These are phyloP conservation scores for Stratiomys singularior DNA, from an alignment of 2,888 invertebrate genomes.

Conservation along the genomic window DNA sequence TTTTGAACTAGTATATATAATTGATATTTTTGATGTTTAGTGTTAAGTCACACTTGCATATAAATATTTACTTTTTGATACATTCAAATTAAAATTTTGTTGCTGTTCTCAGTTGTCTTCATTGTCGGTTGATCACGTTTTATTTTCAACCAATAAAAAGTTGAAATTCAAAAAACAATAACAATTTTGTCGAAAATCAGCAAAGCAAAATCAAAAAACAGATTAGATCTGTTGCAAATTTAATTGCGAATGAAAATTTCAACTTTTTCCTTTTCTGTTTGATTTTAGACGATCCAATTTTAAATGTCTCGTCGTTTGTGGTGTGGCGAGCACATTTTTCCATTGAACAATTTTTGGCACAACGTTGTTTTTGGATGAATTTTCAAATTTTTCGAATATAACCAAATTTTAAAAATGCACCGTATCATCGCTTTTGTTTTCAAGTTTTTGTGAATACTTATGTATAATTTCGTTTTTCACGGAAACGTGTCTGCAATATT, in stretches of 20 bases:
- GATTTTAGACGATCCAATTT: background rate
- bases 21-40: slow-evolving; percentile 52
- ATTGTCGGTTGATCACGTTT: background rate
- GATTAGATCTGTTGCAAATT: background rate
- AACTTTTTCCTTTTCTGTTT: background rate
- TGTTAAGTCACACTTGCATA: slow-evolving; percentile 53
- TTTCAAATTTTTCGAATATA: background rate
- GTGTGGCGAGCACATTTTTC: slow-evolving; percentile 8
- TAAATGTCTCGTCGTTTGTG: background rate
- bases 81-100: background rate
- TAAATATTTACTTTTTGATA: slow-evolving; percentile 20
- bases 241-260: background rate
- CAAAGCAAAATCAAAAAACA: too few relatives aligned
- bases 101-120: background rate
- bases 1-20: slow-evolving; percentile 25
- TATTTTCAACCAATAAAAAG: background rate
- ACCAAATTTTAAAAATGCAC: slow-evolving; percentile 33
- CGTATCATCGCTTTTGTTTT: background rate
- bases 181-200: too few relatives aligned
- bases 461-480: too few relatives aligned
- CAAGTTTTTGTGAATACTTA: background rate
- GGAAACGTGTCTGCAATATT: too few relatives aligned
- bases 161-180: too few relatives aligned
- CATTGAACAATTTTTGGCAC: slow-evolving; percentile 10
- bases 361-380: slow-evolving; percentile 15